phyloP scores from a whole-genome alignment of 2,113 vertebrate species.

The Psittacula cyanocephala region DNA sequence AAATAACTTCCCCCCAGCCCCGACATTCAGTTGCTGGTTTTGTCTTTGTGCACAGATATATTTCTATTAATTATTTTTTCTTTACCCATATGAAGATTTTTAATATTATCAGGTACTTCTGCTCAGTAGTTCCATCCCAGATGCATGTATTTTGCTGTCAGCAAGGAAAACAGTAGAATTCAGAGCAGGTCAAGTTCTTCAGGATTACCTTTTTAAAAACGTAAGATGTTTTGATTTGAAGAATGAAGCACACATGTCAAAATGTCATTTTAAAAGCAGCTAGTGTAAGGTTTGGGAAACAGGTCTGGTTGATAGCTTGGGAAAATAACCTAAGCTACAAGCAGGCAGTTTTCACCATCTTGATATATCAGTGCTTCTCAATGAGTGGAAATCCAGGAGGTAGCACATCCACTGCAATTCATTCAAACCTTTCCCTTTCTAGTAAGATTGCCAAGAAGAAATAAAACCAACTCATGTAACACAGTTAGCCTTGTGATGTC shows the following conservation, averaged over 20 bases:
- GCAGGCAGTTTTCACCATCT: background rate
- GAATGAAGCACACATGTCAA: background rate
- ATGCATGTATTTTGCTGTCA: background rate
- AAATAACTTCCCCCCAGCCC: background rate
- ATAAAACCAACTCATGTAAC: background rate
- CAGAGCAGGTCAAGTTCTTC: background rate
- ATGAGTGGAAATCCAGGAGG: background rate
- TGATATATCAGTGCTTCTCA: background rate
- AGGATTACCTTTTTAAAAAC: background rate
- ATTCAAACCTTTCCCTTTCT: background rate
- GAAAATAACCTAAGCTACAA: background rate
- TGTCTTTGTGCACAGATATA: background rate
- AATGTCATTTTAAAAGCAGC: background rate
- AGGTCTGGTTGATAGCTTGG: background rate
- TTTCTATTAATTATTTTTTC: background rate
- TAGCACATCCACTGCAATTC: background rate
- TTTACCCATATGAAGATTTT: background rate
- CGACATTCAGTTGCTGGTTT: background rate
- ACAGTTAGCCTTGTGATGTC: background rate
- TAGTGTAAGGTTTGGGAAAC: background rate
- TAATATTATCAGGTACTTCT: background rate
- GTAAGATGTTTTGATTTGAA: background rate
- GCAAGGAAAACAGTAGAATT: conserved; percentile 4
- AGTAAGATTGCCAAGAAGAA: background rate
- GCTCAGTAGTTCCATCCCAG: background rate